phyloP scores from a whole-genome alignment of 2,888 invertebrate genomes.

The Corbicula japonica region DNA sequence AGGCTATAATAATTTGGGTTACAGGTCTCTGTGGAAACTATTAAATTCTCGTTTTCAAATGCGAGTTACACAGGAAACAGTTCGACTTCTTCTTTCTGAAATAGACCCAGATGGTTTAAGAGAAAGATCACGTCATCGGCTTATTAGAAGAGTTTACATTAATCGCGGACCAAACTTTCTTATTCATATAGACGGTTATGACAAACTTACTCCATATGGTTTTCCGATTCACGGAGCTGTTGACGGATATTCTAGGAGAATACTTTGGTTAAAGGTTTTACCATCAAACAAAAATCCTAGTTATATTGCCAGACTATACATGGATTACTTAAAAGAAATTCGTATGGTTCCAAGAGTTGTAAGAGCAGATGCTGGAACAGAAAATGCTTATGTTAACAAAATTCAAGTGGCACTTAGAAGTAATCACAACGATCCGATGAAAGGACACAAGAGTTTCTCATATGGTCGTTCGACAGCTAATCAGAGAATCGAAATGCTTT shows the following conservation, averaged over 20 bases:
- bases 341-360: slow-evolving; percentile 3
- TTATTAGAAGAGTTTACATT: slow-evolving; percentile 26
- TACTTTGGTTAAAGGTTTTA: slow-evolving; percentile 29
- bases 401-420: slow-evolving; percentile 13
- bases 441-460: slow-evolving; percentile 2
- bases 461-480: slow-evolving; percentile 30
- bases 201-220: slow-evolving; percentile 44
- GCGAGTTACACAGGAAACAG: slow-evolving; percentile 28
- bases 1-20: slow-evolving; percentile 9
- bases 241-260: slow-evolving; percentile 36
- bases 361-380: slow-evolving; percentile 32
- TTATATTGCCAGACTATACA: slow-evolving; percentile 11
- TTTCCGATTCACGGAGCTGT: slow-evolving; percentile 38
- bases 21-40: slow-evolving; percentile 26
- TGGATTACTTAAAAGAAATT: slow-evolving; percentile 14
- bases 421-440: background rate
- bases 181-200: slow-evolving; percentile 42
- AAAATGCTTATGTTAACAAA: slow-evolving; percentile 16
- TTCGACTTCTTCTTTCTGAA: slow-evolving; percentile 1
- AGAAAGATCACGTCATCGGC: background rate
- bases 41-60: slow-evolving; percentile 19
- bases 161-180: slow-evolving; percentile 38
- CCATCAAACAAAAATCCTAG: slow-evolving; percentile 30
- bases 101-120: slow-evolving; percentile 30
- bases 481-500: slow-evolving; percentile 42